Percentiles rank a stretch among this genome's conserved stretches.
Evolutionary conservation across 1,140 invertebrate species (phyloP).

Genomic region (Varroa destructor): DNA sequence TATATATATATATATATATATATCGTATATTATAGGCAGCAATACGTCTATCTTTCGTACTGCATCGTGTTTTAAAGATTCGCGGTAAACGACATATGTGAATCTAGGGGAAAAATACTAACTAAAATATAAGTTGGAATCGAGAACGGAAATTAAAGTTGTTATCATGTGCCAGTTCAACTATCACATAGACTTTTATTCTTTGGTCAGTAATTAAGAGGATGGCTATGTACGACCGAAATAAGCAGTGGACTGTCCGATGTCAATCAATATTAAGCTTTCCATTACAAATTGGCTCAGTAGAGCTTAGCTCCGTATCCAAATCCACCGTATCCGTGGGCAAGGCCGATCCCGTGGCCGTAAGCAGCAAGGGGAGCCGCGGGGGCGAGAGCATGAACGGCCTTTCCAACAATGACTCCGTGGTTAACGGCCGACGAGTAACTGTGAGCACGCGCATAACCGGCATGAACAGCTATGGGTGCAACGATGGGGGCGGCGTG

Average conservation of each 20-base stretch:
- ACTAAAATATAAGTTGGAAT: too few species aligned
- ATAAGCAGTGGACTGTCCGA: too few species aligned
- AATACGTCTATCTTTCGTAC: too few species aligned
- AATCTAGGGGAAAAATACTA: too few species aligned
- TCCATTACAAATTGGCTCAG: not conserved
- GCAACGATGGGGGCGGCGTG: slow-evolving; percentile 17
- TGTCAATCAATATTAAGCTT: not conserved
- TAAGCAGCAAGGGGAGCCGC: slow-evolving; percentile 22
- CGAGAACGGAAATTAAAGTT: too few species aligned
- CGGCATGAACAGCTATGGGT: slow-evolving; percentile 4
- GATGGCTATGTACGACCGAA: too few species aligned
- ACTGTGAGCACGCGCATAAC: slow-evolving; percentile 9
- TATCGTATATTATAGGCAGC: too few species aligned
- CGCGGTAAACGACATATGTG: too few species aligned
- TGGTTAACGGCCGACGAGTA: slow-evolving; percentile 15
- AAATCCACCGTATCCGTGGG: slow-evolving; percentile 5
- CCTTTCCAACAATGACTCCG: slow-evolving; percentile 21
- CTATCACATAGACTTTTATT: not conserved
- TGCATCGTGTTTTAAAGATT: too few species aligned
- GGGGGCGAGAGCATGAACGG: not conserved
- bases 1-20: too few species aligned
- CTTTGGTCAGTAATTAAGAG: not conserved
- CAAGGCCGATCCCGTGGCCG: slow-evolving; percentile 15
- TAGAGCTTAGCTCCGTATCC: slow-evolving; percentile 26
- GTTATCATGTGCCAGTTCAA: too few species aligned